Evolutionary conservation across 2,797 vertebrate species (phyloP).

Genomic region (Poeciliopsis gracilis): DNA sequence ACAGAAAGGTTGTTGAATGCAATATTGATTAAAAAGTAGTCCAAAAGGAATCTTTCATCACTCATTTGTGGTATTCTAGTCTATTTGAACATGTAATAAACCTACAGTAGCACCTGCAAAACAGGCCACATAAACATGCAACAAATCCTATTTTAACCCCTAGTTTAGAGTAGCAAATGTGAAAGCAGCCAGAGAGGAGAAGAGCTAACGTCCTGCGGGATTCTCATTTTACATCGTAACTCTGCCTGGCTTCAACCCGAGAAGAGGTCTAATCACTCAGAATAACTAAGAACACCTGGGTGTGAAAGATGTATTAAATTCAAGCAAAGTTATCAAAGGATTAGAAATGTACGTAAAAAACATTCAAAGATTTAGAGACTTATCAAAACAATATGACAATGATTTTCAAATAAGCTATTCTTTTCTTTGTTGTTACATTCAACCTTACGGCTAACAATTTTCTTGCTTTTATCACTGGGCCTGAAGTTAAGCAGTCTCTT

Average conservation of each 20-base stretch:
- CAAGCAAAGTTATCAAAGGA: not conserved
- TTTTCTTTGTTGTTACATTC: slow-evolving; percentile 1
- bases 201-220: slow-evolving; percentile 4
- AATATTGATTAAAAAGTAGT: not conserved
- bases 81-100: not conserved
- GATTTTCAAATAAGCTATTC: not conserved
- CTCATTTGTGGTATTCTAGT: not conserved
- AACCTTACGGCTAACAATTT: slow-evolving; percentile 13
- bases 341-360: not conserved
- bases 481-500: slow-evolving; percentile 34
- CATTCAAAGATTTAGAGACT: not conserved
- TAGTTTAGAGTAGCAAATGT: slow-evolving; percentile 1
- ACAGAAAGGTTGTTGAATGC: not conserved
- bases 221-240: slow-evolving; percentile 23
- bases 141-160: not conserved
- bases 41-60: not conserved
- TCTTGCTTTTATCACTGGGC: not conserved
- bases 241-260: not conserved
- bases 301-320: not conserved
- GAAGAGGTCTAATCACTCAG: not conserved
- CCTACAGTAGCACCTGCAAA: not conserved
- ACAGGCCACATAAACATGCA: not conserved
- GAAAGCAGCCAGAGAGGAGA: slow-evolving; percentile 1
- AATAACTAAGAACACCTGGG: slow-evolving; percentile 17
- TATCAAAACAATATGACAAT: not conserved